Conservation (phyloP, 37 sponge, comb jelly and placozoan genomes). For the Chondrosia reniformis region DNA sequence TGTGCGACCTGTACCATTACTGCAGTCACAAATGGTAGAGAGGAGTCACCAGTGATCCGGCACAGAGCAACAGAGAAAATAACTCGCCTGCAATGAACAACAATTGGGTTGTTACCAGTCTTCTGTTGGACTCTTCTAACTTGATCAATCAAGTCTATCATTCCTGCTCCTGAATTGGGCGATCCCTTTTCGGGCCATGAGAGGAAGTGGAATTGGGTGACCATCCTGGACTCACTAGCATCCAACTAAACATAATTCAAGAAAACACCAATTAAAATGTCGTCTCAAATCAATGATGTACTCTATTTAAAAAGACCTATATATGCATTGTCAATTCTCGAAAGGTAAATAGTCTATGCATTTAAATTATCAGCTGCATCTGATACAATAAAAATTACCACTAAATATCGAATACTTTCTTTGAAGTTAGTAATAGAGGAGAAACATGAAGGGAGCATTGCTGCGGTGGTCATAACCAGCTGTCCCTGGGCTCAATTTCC, state of each 20-base stretch:
- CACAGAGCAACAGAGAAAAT: not conserved
- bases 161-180: constrained; percentile 49
- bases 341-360: too few relatives aligned
- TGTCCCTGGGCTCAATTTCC: too few relatives aligned
- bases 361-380: too few relatives aligned
- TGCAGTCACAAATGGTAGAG: constrained; percentile 10
- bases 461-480: too few relatives aligned
- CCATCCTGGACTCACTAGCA: constrained; percentile 22
- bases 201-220: constrained; percentile 77
- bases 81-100: constrained; percentile 87
- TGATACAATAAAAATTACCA: too few relatives aligned
- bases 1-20: constrained; percentile 67
- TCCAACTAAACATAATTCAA: constrained; percentile 31
- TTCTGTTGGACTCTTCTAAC: constrained; percentile 61
- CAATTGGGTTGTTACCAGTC: constrained; percentile 79
- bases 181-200: constrained; percentile 82
- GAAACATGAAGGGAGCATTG: too few relatives aligned
- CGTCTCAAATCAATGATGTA: too few relatives aligned
- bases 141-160: constrained; percentile 82
- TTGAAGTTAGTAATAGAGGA: too few relatives aligned
- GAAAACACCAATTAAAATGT: too few relatives aligned
- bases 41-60: not conserved
- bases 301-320: too few relatives aligned
- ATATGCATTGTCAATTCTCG: too few relatives aligned
- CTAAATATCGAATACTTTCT: too few relatives aligned